Evolutionary conservation across 2,113 vertebrate species (phyloP).

Genomic region (Chunga burmeisteri): DNA sequence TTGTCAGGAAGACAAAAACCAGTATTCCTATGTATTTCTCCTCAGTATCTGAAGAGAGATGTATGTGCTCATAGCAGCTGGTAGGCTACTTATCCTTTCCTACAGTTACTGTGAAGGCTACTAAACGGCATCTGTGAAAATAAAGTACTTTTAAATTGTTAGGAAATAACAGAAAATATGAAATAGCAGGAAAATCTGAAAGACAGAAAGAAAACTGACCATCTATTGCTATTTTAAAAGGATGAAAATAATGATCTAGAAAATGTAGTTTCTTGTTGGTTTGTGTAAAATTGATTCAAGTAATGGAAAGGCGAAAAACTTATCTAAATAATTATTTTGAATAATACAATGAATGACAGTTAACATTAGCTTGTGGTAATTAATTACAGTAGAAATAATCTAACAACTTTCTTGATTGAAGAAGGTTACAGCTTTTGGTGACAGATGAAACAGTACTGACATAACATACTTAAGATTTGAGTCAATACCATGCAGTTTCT

Average conservation of each 20-base stretch:
- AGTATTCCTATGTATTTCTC: neutral
- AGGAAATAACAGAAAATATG: neutral
- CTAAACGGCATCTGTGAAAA: neutral
- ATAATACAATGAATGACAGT: accelerated
- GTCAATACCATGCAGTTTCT: neutral
- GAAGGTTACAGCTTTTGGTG: neutral
- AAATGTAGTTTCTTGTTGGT: neutral
- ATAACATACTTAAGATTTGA: accelerated
- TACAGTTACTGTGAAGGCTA: neutral
- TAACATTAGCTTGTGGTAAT: neutral
- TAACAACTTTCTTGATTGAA: neutral
- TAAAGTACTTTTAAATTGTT: neutral
- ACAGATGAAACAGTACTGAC: accelerated
- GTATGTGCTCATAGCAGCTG: neutral
- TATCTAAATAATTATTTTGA: neutral
- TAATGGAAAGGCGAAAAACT: neutral
- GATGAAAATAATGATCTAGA: neutral
- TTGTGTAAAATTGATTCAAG: neutral
- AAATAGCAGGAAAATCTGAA: neutral
- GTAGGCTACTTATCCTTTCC: accelerated
- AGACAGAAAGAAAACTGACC: no score
- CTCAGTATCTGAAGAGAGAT: accelerated
- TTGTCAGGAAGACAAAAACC: neutral
- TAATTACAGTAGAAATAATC: neutral
- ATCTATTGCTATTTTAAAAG: neutral